phyloP scores from a whole-genome alignment of 1,140 invertebrate species.

The Ylistrum balloti region DNA sequence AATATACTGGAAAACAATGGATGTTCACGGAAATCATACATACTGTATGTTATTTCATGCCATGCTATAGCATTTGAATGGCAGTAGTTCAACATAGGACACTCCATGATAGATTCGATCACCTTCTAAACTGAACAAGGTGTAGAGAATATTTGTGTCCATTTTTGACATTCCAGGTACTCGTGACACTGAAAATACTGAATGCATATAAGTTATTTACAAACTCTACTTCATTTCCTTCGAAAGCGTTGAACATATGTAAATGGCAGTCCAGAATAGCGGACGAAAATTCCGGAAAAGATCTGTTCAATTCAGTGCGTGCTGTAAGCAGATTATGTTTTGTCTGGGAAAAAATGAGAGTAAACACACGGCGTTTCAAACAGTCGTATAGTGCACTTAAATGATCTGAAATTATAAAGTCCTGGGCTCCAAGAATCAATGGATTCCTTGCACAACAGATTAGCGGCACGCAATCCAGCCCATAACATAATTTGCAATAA shows the following conservation, averaged over 20 bases:
- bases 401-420: constrained; percentile 29
- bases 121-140: not conserved
- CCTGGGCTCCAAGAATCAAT: constrained; percentile 5
- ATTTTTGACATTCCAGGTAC: not conserved
- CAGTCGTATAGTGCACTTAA: constrained; percentile 18
- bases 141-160: not conserved
- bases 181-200: not conserved
- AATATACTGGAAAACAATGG: not conserved
- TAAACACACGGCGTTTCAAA: not conserved
- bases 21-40: constrained; percentile 14
- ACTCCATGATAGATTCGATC: not conserved
- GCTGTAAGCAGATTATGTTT: not conserved
- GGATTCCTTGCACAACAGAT: constrained; percentile 14
- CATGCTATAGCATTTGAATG: not conserved
- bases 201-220: not conserved
- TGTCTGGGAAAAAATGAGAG: not conserved
- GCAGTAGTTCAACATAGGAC: not conserved
- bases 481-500: constrained; percentile 36
- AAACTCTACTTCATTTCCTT: not conserved
- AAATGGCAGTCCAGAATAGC: not conserved
- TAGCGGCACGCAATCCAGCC: not conserved
- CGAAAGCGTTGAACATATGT: not conserved
- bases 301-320: constrained; percentile 21
- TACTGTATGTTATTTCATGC: not conserved
- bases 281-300: not conserved